A percentile compares a stretch with the other conserved stretches of the same genome.
Conservation (phyloP, 1,140 invertebrate species). For the Eriocheir sinensis region DNA sequence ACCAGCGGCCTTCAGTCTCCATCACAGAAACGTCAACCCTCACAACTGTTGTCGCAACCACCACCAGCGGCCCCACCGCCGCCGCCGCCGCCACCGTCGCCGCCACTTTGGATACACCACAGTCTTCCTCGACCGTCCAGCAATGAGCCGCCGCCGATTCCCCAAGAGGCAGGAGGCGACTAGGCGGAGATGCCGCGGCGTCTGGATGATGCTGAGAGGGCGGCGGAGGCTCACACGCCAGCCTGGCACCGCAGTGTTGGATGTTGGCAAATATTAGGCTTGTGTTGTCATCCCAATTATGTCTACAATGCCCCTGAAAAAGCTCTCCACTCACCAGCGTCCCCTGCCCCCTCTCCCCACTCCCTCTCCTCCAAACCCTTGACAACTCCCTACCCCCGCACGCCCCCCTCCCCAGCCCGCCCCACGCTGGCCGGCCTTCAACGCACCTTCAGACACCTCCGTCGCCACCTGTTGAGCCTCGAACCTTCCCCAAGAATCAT, state of each 20-base stretch:
- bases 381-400: neutral
- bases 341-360: neutral
- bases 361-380: neutral
- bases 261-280: neutral
- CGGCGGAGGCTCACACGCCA: neutral
- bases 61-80: too few relatives aligned
- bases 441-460: conserved; percentile 35
- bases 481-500: conserved; percentile 42
- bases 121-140: conserved; percentile 41
- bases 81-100: neutral
- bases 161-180: neutral
- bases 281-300: conserved; percentile 25
- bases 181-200: neutral
- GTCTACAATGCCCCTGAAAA: conserved; percentile 24
- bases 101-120: neutral
- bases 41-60: too few relatives aligned
- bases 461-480: conserved; percentile 49
- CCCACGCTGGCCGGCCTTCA: neutral
- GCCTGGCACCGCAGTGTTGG: neutral
- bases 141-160: neutral
- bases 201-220: neutral
- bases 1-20: conserved; percentile 5
- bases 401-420: neutral
- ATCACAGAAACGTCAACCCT: neutral
- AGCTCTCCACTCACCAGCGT: neutral